Conservation (phyloP, 1,140 invertebrate species). For the Drosophila leontia region DNA sequence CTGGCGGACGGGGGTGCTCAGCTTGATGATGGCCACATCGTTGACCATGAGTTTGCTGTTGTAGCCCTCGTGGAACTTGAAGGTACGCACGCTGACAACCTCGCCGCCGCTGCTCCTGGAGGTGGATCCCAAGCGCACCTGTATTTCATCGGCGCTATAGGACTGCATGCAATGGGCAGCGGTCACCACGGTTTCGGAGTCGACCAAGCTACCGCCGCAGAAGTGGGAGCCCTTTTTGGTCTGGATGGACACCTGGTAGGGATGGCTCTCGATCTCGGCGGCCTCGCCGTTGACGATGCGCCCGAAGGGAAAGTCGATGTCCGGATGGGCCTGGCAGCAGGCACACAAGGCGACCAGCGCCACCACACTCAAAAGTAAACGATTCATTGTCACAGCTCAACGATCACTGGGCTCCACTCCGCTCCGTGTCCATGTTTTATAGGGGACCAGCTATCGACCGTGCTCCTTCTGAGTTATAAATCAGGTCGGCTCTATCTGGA, state of each 20-base stretch:
- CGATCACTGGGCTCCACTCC: slow-evolving; percentile 30
- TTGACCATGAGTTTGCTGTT: slow-evolving; percentile 74
- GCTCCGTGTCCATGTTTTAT: slow-evolving; percentile 33
- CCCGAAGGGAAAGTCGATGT: slow-evolving; percentile 62
- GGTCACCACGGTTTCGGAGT: slow-evolving; percentile 85
- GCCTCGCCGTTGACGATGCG: slow-evolving; percentile 65
- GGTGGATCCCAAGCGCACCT: slow-evolving; percentile 69
- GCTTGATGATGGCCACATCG: slow-evolving; percentile 86
- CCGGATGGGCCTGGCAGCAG: slow-evolving; percentile 35
- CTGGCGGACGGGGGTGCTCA: slow-evolving; percentile 67
- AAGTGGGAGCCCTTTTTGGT: slow-evolving; percentile 66
- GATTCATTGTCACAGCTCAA: slow-evolving; percentile 57
- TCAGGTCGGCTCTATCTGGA: slow-evolving; percentile 46
- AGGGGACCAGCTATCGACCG: slow-evolving; percentile 38
- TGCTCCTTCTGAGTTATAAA: slow-evolving; percentile 41
- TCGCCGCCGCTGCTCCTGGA: slow-evolving; percentile 56
- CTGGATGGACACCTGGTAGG: slow-evolving; percentile 75
- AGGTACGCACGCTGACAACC: slow-evolving; percentile 48
- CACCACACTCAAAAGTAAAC: slow-evolving; percentile 45
- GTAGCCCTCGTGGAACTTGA: slow-evolving; percentile 70
- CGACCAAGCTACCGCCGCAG: slow-evolving; percentile 88
- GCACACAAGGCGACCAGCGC: slow-evolving; percentile 48
- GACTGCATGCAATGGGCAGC: slow-evolving; percentile 87
- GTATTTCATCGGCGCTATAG: slow-evolving; percentile 36
- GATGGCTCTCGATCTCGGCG: slow-evolving; percentile 53